phyloP scores from a whole-genome alignment of 1,140 invertebrate genomes.

The Neotoxoptera formosana region DNA sequence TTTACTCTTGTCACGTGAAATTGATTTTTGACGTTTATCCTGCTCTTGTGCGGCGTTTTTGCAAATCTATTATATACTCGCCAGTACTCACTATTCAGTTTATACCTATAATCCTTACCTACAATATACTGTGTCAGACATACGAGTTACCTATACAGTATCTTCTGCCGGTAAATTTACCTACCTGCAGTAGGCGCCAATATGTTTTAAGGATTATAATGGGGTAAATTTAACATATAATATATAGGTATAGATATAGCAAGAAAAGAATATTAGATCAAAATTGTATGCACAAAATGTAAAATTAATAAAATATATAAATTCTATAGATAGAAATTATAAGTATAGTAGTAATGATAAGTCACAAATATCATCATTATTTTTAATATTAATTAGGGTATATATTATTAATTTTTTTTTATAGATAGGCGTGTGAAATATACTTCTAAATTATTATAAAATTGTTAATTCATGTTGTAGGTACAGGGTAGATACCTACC shows the following conservation, averaged over 20 bases:
- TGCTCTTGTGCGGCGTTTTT: background rate
- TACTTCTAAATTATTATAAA: background rate
- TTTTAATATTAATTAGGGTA: background rate
- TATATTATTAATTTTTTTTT: background rate
- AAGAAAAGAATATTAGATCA: background rate
- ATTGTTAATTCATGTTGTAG: background rate
- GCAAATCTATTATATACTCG: conserved; percentile 41
- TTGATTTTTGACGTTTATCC: conserved; percentile 55
- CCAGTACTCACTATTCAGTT: background rate
- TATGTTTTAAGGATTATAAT: background rate
- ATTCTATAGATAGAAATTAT: background rate
- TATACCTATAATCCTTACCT: background rate
- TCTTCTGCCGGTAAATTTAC: background rate
- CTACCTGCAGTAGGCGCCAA: background rate
- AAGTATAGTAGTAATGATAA: background rate
- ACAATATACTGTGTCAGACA: background rate
- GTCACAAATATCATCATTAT: background rate
- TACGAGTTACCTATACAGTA: background rate
- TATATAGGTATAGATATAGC: background rate
- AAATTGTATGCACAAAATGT: background rate
- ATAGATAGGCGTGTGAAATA: background rate
- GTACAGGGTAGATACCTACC: too few relatives aligned
- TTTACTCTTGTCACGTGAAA: conserved; percentile 15
- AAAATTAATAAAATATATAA: background rate
- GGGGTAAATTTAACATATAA: background rate